phyloP scores from a whole-genome alignment of 92 coral and sea anemone species.

The Anthopleura xanthogrammica region DNA sequence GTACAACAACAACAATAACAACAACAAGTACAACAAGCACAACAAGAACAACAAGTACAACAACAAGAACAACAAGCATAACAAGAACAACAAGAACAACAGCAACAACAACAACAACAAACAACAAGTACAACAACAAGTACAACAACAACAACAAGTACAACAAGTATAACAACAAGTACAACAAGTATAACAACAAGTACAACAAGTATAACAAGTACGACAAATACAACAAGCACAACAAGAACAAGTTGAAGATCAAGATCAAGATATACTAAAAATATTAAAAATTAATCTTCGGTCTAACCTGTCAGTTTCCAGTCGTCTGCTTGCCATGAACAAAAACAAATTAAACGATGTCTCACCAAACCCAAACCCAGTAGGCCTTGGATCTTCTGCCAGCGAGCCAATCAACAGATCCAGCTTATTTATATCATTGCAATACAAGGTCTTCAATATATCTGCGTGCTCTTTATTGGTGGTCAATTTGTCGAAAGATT shows the following conservation, averaged over 20 bases:
- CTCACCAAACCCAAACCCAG: constrained; percentile 85
- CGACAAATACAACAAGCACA: not conserved
- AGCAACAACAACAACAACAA: too few relatives aligned
- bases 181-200: too few relatives aligned
- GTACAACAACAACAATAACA: too few relatives aligned
- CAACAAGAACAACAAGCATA: too few relatives aligned
- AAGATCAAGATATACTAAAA: too few relatives aligned
- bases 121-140: too few relatives aligned
- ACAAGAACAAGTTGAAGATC: not conserved
- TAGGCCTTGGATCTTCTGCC: constrained; percentile 84
- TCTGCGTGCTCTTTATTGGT: constrained; percentile 58
- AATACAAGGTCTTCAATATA: constrained; percentile 63
- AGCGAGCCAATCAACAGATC: constrained; percentile 77
- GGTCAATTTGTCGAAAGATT: constrained; percentile 70
- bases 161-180: too few relatives aligned
- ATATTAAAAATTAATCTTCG: too few relatives aligned
- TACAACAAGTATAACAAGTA: not conserved
- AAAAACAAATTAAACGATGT: constrained; percentile 70
- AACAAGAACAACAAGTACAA: too few relatives aligned
- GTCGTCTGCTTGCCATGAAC: constrained; percentile 78
- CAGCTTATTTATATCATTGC: constrained; percentile 69
- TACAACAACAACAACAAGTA: too few relatives aligned
- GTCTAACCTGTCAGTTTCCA: constrained; percentile 69
- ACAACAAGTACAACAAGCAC: too few relatives aligned
- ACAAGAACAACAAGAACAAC: too few relatives aligned